Base-by-base conservation (phyloP, 2,797 vertebrate species). In the Anniella stebbinsi region DNA sequence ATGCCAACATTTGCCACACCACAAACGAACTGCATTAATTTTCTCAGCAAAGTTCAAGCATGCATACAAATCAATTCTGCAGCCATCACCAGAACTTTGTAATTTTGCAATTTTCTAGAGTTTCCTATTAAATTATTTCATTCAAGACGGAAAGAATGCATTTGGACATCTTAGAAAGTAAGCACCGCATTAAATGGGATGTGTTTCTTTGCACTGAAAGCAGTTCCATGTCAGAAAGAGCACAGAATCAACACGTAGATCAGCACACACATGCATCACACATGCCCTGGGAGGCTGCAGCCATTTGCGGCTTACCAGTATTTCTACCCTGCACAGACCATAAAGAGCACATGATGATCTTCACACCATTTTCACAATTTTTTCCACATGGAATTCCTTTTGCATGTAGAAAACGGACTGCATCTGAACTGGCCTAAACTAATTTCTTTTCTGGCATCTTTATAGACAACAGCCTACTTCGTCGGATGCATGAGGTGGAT, bases 221-320 rank as follows among this genome's bases (percentile, higher is more conserved):
- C 30, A 10, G 28, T 54, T 28, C 12, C 33, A 36, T 28, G 10
- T 73, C 38, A 12, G 33, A 60, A 28, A 15, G 7, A 38, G 17
- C 41, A 18, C 3, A 18, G n/a, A 84, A 70, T 11, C 17, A 51
- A 10, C 45, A 66, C 8, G 10, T 1, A 77, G 36, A 77, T 11
- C 9, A 12, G 25, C 23, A 2, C 23, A 23, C 2, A n/a, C 6
- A 38, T 13, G 10, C 9, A 9, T 1, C 23, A 2, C 0, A 3
- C 23, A n/a, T 28, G 36, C 25, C 23, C 36, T 41, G n/a, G 36
- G 21, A 83, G 60, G 38, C 10, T 25, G 57, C 7, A 8, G n/a
- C 36, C 12, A 60, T 5, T 7, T 8, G 33, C 2, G 30, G 48
- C 77, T 83, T 80, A 54, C 78, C 48, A 18, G 48, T 7, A 5